Base-by-base conservation (phyloP, 2,797 vertebrate species). In the Halcyon smyrnensis region DNA sequence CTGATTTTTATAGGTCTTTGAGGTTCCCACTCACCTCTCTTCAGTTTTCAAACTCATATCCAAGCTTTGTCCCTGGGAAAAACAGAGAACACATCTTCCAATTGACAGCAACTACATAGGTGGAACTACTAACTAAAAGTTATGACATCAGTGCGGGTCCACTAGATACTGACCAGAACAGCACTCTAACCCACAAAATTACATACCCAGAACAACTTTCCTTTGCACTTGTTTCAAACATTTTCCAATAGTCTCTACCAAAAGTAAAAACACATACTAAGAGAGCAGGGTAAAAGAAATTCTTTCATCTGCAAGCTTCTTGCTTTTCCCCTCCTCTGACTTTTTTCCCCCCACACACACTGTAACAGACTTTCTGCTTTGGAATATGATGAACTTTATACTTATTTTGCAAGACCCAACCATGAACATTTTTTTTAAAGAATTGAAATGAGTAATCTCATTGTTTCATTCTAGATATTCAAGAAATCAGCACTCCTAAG, bases 31-130 rank as follows among this genome's bases (percentile, higher is more conserved):
- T 98, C 93, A 99, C 98, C 98, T 96, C 74, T 98, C 96, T 91
- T 98, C 95, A 60, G 96, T 94, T 84, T 98, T 98, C 95, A 99
- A 34, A 43, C 80, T 96, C 88, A 99, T 81, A 95, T 98, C 86
- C 89, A 99, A 91, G 77, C 71, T 97, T 81, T 94, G 91, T 12
- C 96, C 97, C 99, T 99, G 92, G 48, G 60, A 98, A 56, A 96
- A 79, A 96, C 43, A 91, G 27, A 97, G 7, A 91, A 73, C 2
- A 84, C 21, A 65, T n/a, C 7, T 43, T 80, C 27, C n/a, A 89
- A 77, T 2, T 46, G 25, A 78, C 3, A 71, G 32, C 15, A 78
- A 48, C 45, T 57, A n/a, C 15, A 28, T 7, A 77, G 12, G 2
- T 17, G 15, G 21, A 78, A 59, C 39, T 70, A 74, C 15, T 74